Evolutionary conservation across 1,140 invertebrate species (phyloP).

Genomic region (Conus betulinus): DNA sequence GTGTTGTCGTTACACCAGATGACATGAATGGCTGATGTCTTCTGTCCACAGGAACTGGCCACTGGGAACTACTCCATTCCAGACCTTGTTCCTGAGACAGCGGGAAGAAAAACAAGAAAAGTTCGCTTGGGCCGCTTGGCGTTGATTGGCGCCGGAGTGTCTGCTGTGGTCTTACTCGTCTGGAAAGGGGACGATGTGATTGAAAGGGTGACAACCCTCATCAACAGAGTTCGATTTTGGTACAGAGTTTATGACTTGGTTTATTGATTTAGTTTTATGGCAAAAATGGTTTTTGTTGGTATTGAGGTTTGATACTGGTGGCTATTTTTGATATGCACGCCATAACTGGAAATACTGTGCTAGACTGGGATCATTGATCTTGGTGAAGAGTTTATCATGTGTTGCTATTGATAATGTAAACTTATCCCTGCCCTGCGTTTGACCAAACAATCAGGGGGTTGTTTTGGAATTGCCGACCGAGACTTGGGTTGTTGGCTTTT

Average conservation of each 20-base stretch:
- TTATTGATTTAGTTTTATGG: not conserved
- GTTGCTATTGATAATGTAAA: no score
- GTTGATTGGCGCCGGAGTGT: constrained; percentile 12
- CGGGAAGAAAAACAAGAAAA: not conserved
- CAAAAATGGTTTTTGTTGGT: not conserved
- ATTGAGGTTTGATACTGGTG: not conserved
- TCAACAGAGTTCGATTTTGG: not conserved
- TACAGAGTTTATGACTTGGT: not conserved
- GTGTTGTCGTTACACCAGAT: not conserved
- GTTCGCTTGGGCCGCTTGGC: constrained; percentile 19
- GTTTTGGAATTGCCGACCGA: no score
- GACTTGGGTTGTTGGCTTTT: no score
- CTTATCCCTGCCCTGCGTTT: no score
- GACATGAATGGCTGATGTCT: not conserved
- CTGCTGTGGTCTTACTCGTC: constrained; percentile 28
- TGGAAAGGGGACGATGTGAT: constrained; percentile 39
- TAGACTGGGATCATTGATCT: no score
- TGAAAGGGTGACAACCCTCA: not conserved
- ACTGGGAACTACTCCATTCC: constrained; percentile 39
- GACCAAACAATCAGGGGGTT: no score
- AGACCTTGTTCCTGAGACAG: constrained; percentile 35
- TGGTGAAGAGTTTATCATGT: no score
- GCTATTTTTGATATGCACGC: not conserved
- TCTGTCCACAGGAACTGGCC: constrained; percentile 40
- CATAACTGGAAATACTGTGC: no score